Conservation (phyloP, 2,113 vertebrate species). For the Hypomesus transpacificus region DNA sequence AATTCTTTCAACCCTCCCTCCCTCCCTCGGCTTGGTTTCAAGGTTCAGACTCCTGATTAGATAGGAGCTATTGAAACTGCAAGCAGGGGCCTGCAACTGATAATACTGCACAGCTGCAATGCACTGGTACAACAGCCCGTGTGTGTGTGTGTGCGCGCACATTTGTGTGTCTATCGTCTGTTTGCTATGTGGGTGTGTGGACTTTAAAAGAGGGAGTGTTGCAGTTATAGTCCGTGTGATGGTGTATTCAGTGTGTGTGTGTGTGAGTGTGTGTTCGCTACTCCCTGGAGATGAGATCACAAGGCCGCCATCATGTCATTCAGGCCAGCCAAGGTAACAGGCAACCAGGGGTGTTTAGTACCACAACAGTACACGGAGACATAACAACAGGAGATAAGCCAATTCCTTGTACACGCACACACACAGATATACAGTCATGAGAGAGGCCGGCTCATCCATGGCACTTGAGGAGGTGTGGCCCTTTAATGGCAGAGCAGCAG, state of each 20-base stretch:
- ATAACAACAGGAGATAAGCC: constrained; percentile 11
- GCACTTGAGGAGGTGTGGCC: not conserved
- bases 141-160: not conserved
- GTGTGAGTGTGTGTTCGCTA: not conserved
- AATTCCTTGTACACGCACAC: constrained; percentile 14
- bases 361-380: constrained; percentile 38
- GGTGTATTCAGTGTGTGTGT: not conserved
- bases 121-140: not conserved
- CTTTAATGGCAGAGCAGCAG: not conserved
- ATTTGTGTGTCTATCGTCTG: not conserved
- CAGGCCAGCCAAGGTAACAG: not conserved
- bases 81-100: constrained; percentile 44
- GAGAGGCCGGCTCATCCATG: too few relatives aligned
- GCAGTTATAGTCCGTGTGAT: not conserved
- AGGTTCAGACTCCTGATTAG: constrained; percentile 63
- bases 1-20: constrained; percentile 4
- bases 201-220: not conserved
- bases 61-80: constrained; percentile 61
- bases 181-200: constrained; percentile 5
- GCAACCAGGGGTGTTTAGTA: constrained; percentile 32
- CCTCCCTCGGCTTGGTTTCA: constrained; percentile 53
- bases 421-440: constrained; percentile 8
- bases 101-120: constrained; percentile 38
- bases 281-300: constrained; percentile 10
- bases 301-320: not conserved